Conservation (phyloP, 2,113 vertebrate species). For the Piprites chloris region DNA sequence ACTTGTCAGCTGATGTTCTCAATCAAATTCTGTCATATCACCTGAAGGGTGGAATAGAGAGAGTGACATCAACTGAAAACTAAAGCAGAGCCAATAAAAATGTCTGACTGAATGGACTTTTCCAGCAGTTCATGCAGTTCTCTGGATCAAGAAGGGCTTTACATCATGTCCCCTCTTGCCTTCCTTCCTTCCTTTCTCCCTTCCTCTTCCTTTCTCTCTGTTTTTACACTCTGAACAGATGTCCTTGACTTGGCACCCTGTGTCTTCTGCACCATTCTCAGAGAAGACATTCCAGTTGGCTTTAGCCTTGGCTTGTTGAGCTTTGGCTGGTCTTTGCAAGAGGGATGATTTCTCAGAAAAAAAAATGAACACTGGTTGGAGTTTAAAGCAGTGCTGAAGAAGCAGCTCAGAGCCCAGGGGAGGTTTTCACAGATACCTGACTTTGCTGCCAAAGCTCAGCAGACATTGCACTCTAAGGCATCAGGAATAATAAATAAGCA, state of each 20-base stretch:
- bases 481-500: background rate
- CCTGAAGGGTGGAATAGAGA: background rate
- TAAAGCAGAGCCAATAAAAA: background rate
- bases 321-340: background rate
- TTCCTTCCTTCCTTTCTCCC: background rate
- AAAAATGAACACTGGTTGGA: background rate
- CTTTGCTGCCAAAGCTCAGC: background rate
- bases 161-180: background rate
- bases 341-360: background rate
- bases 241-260: background rate
- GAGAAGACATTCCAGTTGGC: background rate
- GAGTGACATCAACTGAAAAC: background rate
- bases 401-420: background rate
- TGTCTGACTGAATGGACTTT: background rate
- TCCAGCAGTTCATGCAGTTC: background rate
- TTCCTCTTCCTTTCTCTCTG: background rate
- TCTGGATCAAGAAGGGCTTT: background rate
- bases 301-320: background rate
- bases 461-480: background rate
- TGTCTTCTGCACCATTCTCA: rapidly evolving
- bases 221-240: background rate
- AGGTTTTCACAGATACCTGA: background rate
- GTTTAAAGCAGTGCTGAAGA: background rate
- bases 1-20: background rate
- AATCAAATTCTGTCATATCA: background rate